Evolutionary conservation across 2,113 vertebrate genomes (phyloP).

Genomic region (Ariopsis seemanni): DNA sequence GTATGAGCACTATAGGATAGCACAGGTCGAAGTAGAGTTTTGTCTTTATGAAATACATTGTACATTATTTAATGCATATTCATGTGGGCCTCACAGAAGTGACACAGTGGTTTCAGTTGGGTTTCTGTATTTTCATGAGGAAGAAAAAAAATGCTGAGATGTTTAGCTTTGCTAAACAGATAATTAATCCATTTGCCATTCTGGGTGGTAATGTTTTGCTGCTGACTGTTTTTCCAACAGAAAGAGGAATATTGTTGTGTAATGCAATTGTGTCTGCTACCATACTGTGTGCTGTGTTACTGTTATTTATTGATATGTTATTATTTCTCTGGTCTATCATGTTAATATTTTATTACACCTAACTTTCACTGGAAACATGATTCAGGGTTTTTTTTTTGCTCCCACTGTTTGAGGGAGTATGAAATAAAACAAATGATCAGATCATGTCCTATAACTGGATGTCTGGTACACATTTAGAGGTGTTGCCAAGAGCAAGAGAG

Average conservation of each 20-base stretch:
- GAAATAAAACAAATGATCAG: slow-evolving; percentile 32
- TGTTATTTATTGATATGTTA: slow-evolving; percentile 45
- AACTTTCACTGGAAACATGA: slow-evolving; percentile 15
- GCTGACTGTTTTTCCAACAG: background rate
- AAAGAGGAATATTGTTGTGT: slow-evolving; percentile 14
- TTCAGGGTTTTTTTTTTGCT: background rate
- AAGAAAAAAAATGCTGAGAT: background rate
- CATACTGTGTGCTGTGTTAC: background rate
- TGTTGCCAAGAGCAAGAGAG: background rate
- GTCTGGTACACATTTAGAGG: background rate
- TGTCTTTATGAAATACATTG: background rate
- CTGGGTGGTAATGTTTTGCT: background rate
- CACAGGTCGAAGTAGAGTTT: background rate
- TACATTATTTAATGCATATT: slow-evolving; percentile 4
- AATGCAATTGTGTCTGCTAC: background rate
- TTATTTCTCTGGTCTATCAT: slow-evolving; percentile 32
- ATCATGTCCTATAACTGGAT: background rate
- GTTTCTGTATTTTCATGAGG: background rate
- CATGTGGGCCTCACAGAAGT: background rate
- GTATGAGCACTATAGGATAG: background rate
- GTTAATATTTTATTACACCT: slow-evolving; percentile 43
- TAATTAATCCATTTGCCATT: slow-evolving; percentile 7
- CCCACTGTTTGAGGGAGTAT: slow-evolving; percentile 1
- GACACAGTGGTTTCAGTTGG: background rate
- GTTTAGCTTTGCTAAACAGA: background rate